Base-by-base conservation (phyloP, 2,888 invertebrate genomes). In the Spodoptera exigua region DNA sequence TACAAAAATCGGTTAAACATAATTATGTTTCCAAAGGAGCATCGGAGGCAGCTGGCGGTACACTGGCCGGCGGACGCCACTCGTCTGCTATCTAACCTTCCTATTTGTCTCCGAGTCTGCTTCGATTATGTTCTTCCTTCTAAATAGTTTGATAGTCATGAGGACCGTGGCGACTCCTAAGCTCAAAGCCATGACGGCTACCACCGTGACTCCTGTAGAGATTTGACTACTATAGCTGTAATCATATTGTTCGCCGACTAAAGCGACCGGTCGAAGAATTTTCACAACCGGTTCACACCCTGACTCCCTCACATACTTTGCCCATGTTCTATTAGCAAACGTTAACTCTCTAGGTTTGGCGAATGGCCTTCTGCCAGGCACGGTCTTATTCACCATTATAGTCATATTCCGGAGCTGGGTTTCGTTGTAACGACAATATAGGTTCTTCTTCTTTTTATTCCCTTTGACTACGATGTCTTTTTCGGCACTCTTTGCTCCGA, bases 231-330 rank as follows among this genome's bases (percentile, higher is more conserved):
- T 66, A 12, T 80, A 64, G 13, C 63, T 73, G 3, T 77, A 74
- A 39, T 88, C 76, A 51, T 84, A 83, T 0, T 83, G 17, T 11
- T 89, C 86, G 1, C 86, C 80, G 0, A 90, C 80, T 35, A 91
- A 79, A 2, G 94, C 93, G 1, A 94, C 86, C 0, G 94, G 94
- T 45, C 89, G 84, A 32, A 94, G 74, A 56, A 94, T 94, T 70
- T 94, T 94, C 4, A 94, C 94, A 2, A 94, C 93, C 0, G 94
- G 95, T 47, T 91, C 95, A 77, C 96, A 96, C 17, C 95, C 95
- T 0, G 96, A 96, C 80, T 96, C 96, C 54, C 96, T 91, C 5
- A 96, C 95, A 75, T 96, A 96, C 81, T 96, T 96, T 1, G 96
- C 96, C 96, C 96, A 96, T 0, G 96, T 96, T 70, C 96, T 94